Base-by-base conservation (phyloP, 2,888 invertebrate species). In the Ctenicera cuprea region DNA sequence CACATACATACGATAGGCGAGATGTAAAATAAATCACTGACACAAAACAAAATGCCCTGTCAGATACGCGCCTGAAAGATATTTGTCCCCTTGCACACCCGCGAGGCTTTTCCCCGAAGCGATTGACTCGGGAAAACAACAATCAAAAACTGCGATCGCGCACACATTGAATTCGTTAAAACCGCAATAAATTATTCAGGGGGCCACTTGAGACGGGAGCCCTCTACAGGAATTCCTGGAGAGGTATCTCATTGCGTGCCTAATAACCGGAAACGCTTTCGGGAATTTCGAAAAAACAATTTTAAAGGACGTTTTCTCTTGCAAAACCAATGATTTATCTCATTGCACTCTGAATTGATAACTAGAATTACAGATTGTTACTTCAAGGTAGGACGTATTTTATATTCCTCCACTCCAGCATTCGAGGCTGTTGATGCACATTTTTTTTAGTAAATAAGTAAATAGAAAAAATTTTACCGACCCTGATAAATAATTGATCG, bases 21-120 rank as follows among this genome's bases (percentile, higher is more conserved):
- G 63, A 50, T 63, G 38, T 63, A 20, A 54, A 66, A 73, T 73
- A 73, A 73, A 68, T 72, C 68, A 68, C 63, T 52, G 68, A 69
- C 73, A 63, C 43, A 62, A 54, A 69, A 73, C 52, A 64, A 68
- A 73, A 73, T 61, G 62, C 68, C 30, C 43, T 73, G 67, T 63
- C 67, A 67, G 73, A 71, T 71, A 66, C 57, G 71, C 52, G 50
- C 14, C 45, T 61, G 59, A 52, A 61, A 26, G 69, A 50, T 62
- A 69, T 69, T 69, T 69, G 69, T 69, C 63, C 63, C 61, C 48
- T 59, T 33, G 59, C 52, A 54, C 65, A 41, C 50, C 52, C 52
- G 57, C 57, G 57, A 30, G 43, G 18, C 22, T 41, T 65, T 52
- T 41, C 45, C 59, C 59, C 41, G 26, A 12, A 59, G n/a, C 67